These are phyloP conservation scores for Chorisops tibialis DNA, from an alignment of 2,888 invertebrate species.

Conservation along the genomic window DNA sequence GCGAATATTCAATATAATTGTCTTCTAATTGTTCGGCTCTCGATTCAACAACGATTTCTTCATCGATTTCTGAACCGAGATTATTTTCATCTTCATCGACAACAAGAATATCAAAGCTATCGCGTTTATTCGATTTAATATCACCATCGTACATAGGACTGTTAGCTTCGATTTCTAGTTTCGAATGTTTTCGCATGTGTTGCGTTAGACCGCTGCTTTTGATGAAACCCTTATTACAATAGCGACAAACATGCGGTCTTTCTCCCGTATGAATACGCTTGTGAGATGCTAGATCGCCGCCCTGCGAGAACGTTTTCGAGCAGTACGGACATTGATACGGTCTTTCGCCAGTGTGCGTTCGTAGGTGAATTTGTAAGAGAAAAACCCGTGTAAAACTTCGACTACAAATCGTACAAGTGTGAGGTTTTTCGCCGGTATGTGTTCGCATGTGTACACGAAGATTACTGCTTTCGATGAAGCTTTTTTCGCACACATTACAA, in stretches of 20 bases:
- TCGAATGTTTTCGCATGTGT: constrained; percentile 32
- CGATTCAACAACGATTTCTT: neutral
- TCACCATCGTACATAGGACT: neutral
- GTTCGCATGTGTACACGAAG: constrained; percentile 44
- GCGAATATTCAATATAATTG: neutral
- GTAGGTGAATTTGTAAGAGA: constrained; percentile 37
- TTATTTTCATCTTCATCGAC: neutral
- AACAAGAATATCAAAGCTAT: neutral
- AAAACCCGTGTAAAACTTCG: constrained; percentile 46
- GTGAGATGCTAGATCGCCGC: constrained; percentile 36
- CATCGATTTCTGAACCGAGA: neutral
- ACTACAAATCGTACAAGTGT: constrained; percentile 43
- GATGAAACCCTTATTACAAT: constrained; percentile 35
- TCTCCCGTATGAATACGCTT: constrained; percentile 36
- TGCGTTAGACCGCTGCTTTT: constrained; percentile 34
- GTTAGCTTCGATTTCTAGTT: constrained; percentile 2
- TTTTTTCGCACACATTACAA: constrained; percentile 43
- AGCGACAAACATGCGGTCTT: constrained; percentile 34
- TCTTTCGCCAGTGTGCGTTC: constrained; percentile 25
- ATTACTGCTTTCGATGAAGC: constrained; percentile 45
- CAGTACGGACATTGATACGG: constrained; percentile 32
- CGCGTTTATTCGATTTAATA: neutral
- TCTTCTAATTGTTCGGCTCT: neutral
- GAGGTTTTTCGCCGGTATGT: constrained; percentile 47
- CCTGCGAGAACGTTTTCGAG: constrained; percentile 35